Evolutionary conservation across 2,113 vertebrate species (phyloP), one percentile per base, ranked within the genome.

Genomic region (Cololabis saira): DNA sequence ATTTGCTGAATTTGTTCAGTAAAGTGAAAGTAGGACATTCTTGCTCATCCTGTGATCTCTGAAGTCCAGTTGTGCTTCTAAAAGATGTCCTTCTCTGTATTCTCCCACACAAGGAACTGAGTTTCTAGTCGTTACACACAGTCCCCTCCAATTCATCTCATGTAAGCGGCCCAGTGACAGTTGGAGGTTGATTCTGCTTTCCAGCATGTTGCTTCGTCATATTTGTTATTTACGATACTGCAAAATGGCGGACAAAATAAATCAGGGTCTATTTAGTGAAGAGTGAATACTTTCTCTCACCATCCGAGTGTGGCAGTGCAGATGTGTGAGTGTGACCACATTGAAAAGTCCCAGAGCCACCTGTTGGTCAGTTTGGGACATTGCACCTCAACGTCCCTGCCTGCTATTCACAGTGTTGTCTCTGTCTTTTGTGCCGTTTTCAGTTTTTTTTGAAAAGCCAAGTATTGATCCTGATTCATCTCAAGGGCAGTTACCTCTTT

Each of bases 341-440:
- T 18, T 61, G 50, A 75, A 71, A 80, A 44, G 51, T 71, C 67
- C 73, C 42, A 86, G 81, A 80, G 85, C 75, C 83, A 76, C 69
- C 85, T 87, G 85, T 81, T 85, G 82, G 84, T 51, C 60, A 58
- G 2, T n/a, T 18, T 40, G 27, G 45, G 50, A 60, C 24, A 85
- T 47, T 80, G 56, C 81, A 80, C 33, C 51, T 71, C 49, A 49
- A 7, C 41, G 54, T 51, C n/a, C 19, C 21, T 50, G 14, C 19
- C 21, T 50, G 14, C 53, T 44, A 15, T 61, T 57, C 9, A 50
- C 44, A 77, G 40, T 0, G 16, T 11, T 15, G 3, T 54, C 17
- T 30, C 12, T 52, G 4, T 50, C 15, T 42, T 66, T 41, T 55
- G 40, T 66, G 22, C 19, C 30, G 61, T 76, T 68, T 56, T 79